Evolutionary conservation across 2,797 vertebrate genomes (phyloP), one percentile per base, ranked within the genome.

Genomic region (Pangasius djambal): DNA sequence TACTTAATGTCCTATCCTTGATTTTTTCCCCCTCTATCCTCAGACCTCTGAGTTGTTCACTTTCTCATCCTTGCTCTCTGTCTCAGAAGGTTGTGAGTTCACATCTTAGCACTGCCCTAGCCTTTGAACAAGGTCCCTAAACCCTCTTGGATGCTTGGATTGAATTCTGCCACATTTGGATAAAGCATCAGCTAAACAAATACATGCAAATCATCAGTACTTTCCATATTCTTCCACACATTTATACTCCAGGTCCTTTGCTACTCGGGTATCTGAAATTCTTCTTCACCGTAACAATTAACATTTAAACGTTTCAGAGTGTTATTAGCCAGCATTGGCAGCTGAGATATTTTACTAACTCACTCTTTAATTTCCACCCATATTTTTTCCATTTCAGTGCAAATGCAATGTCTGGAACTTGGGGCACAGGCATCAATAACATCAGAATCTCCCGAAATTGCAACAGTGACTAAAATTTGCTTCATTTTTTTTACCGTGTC

Each of bases 381-480:
- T 65, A 86, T 82, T 83, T 88, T 81, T 90, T 55, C 83, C 69
- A 78, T 69, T 52, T 70, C 83, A n/a, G 75, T 78, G 44, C 63
- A 79, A 81, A 87, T 85, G 31, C 61, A 28, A 28, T 82, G 50
- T 48, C 59, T 79, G 70, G 61, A 85, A 72, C 85, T 40, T 57
- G 57, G 22, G 25, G 77, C 34, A 67, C 83, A 52, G 67, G 81
- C 87, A 77, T 86, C 72, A 87, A 57, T 90, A 83, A 85, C 31
- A 82, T 37, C 75, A 55, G 44, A 87, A 70, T 70, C 85, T 70
- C 72, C 57, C 31, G 44, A 86, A 87, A 90, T 65, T 28, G 78
- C 18, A 25, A 50, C 15, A 34, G 77, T 90, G 88, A 85, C 65
- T 75, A 22, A 89, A 89, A 90, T 85, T 87, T 59, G 85, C 82